These are phyloP conservation scores for Exephanes ischioxanthus DNA, from an alignment of 2,888 invertebrate species.

Conservation along the genomic window DNA sequence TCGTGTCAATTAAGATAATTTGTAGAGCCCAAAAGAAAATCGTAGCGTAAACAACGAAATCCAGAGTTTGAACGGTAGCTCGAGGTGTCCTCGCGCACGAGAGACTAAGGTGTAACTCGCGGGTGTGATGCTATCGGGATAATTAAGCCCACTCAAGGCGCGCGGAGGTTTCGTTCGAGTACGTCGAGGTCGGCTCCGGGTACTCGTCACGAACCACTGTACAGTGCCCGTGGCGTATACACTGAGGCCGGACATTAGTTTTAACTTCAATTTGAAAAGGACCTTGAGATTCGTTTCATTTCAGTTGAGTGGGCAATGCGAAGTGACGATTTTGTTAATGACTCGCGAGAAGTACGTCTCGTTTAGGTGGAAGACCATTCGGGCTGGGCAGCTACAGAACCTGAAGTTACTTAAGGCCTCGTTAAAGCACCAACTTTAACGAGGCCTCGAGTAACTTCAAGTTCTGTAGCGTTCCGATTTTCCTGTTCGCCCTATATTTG, in stretches of 20 bases:
- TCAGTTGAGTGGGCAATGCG: neutral
- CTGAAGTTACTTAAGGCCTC: too few species aligned
- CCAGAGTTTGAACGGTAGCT: neutral
- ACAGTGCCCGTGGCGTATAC: neutral
- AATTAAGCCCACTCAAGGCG: constrained; percentile 41
- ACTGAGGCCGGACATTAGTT: neutral
- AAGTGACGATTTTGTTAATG: neutral
- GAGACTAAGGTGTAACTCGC: constrained; percentile 22
- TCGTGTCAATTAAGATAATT: neutral
- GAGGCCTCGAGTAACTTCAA: too few species aligned
- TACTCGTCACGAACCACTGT: neutral
- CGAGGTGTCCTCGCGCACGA: constrained; percentile 8
- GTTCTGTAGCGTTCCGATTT: too few species aligned
- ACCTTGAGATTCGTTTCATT: constrained; percentile 22
- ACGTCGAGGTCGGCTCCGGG: constrained; percentile 17
- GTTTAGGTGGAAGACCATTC: neutral
- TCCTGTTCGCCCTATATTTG: too few species aligned
- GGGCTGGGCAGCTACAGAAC: too few species aligned
- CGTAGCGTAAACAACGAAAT: neutral
- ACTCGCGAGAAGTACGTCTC: neutral
- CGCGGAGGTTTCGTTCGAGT: constrained; percentile 31
- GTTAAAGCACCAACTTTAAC: too few species aligned
- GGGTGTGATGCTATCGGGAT: constrained; percentile 34
- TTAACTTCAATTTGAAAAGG: constrained; percentile 22
- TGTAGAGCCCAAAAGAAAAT: neutral